phyloP scores from a whole-genome alignment of 2,113 vertebrate genomes.

The Hydrochoerus hydrochaeris region DNA sequence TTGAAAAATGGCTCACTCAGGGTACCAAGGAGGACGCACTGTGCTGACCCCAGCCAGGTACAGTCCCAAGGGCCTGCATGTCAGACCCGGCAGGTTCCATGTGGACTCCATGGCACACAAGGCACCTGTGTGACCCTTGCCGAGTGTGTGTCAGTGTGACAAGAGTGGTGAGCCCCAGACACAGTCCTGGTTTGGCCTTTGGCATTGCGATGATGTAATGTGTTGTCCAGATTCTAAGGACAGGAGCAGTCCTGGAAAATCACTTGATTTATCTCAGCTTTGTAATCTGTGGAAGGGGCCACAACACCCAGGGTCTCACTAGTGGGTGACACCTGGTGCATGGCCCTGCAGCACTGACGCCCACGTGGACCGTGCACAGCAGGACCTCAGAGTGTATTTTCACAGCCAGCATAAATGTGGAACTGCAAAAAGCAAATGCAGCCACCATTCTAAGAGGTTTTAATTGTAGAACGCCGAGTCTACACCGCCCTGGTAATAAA shows the following conservation, averaged over 20 bases:
- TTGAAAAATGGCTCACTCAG: background rate
- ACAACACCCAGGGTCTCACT: background rate
- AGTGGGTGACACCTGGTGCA: too few relatives aligned
- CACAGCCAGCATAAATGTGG: background rate
- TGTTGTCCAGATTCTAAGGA: background rate
- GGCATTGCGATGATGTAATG: background rate
- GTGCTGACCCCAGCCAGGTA: background rate
- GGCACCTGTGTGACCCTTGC: background rate
- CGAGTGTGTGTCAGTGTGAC: background rate
- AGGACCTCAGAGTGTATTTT: background rate
- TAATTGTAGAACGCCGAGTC: constrained; percentile 46
- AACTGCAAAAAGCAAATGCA: background rate
- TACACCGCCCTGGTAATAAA: constrained; percentile 46
- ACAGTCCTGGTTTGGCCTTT: background rate
- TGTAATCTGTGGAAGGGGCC: background rate
- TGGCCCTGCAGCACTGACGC: background rate
- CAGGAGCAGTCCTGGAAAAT: background rate
- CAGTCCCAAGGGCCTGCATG: background rate
- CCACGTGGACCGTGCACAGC: background rate
- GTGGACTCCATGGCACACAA: background rate
- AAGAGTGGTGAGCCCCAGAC: background rate
- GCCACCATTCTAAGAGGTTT: constrained; percentile 13
- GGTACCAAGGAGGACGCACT: background rate
- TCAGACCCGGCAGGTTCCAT: background rate
- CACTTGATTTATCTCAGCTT: background rate